phyloP scores from a whole-genome alignment of 2,797 vertebrate species.

The Muscicapa striata region DNA sequence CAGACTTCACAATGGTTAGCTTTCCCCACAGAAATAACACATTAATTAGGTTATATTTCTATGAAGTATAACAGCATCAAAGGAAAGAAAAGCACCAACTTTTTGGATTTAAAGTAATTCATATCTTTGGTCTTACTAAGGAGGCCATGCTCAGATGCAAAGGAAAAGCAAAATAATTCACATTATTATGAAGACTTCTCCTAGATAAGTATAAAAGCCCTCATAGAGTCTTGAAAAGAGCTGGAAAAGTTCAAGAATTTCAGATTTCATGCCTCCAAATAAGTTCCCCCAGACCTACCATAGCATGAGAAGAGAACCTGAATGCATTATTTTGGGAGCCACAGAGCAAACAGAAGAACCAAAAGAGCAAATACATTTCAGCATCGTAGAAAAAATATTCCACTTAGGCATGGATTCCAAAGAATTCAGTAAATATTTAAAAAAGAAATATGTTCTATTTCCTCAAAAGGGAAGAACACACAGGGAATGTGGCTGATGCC shows the following conservation, averaged over 20 bases:
- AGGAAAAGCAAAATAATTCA: background rate
- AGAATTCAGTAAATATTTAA: background rate
- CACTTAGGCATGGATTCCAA: background rate
- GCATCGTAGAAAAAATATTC: background rate
- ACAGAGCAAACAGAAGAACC: background rate
- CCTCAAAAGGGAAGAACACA: background rate
- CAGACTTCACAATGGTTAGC: background rate
- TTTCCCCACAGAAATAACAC: background rate
- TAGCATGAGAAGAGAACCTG: background rate
- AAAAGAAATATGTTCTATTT: background rate
- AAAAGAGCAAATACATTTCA: background rate
- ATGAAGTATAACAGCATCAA: background rate
- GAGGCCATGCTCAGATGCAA: background rate
- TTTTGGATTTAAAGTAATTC: background rate
- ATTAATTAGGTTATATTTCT: background rate
- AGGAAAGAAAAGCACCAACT: background rate
- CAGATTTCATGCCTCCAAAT: background rate
- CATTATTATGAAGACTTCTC: background rate
- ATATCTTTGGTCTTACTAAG: background rate
- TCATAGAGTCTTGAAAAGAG: background rate
- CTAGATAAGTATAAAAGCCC: background rate
- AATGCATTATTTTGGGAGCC: background rate
- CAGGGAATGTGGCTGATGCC: background rate
- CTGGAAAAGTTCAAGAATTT: background rate
- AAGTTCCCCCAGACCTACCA: background rate